Base-by-base conservation (phyloP, 2,797 vertebrate species). In the Diplodus puntazzo region DNA sequence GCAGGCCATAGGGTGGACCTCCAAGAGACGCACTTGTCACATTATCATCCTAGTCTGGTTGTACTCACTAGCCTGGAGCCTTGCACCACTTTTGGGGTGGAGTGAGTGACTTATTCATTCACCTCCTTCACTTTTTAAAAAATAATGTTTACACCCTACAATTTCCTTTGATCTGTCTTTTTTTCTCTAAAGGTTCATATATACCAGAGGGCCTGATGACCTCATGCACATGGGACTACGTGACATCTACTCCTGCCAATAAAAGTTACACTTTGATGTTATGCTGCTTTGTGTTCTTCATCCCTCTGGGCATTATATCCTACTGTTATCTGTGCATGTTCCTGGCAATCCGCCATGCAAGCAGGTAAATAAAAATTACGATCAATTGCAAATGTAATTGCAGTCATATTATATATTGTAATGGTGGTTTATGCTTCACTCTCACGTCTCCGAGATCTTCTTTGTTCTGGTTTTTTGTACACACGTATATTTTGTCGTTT, bases 11-110 rank as follows among this genome's bases (percentile, higher is more conserved):
- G 95, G 87, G 46, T 93, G 95, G 90, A 95, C 92, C 1, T 97
- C 97, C 58, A 97, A 94, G 89, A 96, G 92, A 88, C 94, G 95
- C 23, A 96, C 96, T 0, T 91, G 90, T 1, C 53, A 96, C 68
- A 93, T 95, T 70, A 96, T 99, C 75, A 79, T 94, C 30, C 90
- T 96, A 42, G 93, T 98, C 78, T 99, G 97, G 97, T 78, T 98
- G 52, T 98, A 98, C 74, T 96, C 97, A 23, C 87, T 99, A 82
- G 95, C 95, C 57, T 99, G 98, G 98, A 99, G 97, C 79, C 95
- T 99, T 11, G 97, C 97, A 0, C 97, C 97, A 48, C 97, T 99
- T 89, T 93, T 99, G 86, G 98, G 98, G 75, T 99, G 97, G 98
- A 99, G 97, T 98, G 95, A 95, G 93, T 85, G 4, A 48, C 45